Conservation (phyloP, 2,797 vertebrate genomes). For the Morelia viridis region DNA sequence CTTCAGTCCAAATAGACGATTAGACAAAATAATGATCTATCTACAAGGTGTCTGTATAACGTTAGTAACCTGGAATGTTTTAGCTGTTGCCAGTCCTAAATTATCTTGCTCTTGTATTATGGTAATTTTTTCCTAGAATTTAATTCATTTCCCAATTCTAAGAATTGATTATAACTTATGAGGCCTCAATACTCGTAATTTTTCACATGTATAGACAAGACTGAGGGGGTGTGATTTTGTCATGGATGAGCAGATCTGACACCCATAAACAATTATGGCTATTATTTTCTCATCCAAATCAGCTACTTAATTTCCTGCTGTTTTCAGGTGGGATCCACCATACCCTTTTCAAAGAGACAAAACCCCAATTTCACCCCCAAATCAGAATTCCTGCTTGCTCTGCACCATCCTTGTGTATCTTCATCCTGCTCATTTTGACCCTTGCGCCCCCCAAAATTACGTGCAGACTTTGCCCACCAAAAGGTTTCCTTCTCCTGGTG, state of each 20-base stretch:
- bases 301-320: not conserved
- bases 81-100: not conserved
- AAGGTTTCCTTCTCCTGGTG: not conserved
- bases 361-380: not conserved
- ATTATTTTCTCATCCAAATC: not conserved
- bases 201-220: not conserved
- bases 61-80: slow-evolving; percentile 6
- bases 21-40: slow-evolving; percentile 37
- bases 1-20: slow-evolving; percentile 27
- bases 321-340: not conserved
- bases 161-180: not conserved
- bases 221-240: not conserved
- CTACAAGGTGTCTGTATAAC: slow-evolving; percentile 14
- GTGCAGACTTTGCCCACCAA: not conserved
- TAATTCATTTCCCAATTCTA: slow-evolving; percentile 5
- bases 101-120: slow-evolving; percentile 8
- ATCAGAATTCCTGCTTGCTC: not conserved
- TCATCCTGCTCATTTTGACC: not conserved
- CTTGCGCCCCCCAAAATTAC: not conserved
- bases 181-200: not conserved
- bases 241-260: not conserved
- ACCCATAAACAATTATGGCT: not conserved
- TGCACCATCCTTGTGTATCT: not conserved
- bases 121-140: not conserved
- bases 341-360: not conserved